Conservation (phyloP, 2,113 vertebrate genomes). For the Gnathonemus longibarbis region DNA sequence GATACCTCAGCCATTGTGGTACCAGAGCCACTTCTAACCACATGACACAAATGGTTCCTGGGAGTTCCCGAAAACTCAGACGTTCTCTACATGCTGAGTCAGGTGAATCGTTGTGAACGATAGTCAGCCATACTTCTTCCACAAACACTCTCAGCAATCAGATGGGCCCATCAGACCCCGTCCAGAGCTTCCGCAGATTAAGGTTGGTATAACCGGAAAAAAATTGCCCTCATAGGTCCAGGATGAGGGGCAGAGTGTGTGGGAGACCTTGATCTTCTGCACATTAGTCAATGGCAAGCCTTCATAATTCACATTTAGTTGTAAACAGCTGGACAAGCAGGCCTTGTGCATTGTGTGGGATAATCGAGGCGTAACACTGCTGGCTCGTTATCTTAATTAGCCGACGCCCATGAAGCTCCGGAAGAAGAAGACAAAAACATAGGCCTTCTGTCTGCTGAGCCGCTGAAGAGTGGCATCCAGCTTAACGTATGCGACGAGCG, state of each 20-base stretch:
- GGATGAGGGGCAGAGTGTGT: not conserved
- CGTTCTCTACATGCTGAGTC: not conserved
- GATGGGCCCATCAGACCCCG: not conserved
- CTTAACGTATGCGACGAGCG: not conserved
- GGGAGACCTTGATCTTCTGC: not conserved
- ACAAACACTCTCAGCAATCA: not conserved
- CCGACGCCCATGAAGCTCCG: not conserved
- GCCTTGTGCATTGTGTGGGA: not conserved
- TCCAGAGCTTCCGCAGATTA: not conserved
- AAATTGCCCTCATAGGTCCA: not conserved
- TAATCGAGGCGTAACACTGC: not conserved
- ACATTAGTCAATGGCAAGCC: not conserved
- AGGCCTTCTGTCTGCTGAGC: not conserved
- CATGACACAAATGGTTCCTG: not conserved
- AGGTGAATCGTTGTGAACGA: not conserved
- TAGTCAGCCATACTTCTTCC: not conserved
- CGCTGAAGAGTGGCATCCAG: not conserved
- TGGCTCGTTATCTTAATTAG: slow-evolving; percentile 19
- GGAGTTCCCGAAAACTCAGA: not conserved
- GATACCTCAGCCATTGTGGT: not conserved
- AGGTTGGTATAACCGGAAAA: not conserved
- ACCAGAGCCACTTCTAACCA: not conserved
- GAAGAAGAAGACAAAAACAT: not conserved
- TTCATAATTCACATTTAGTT: not conserved
- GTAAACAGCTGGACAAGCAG: not conserved